Percentiles rank a stretch among this genome's conserved stretches.
These are phyloP conservation scores for Spinus olivaceus DNA, from an alignment of 2,797 vertebrate species.

Conservation along the genomic window DNA sequence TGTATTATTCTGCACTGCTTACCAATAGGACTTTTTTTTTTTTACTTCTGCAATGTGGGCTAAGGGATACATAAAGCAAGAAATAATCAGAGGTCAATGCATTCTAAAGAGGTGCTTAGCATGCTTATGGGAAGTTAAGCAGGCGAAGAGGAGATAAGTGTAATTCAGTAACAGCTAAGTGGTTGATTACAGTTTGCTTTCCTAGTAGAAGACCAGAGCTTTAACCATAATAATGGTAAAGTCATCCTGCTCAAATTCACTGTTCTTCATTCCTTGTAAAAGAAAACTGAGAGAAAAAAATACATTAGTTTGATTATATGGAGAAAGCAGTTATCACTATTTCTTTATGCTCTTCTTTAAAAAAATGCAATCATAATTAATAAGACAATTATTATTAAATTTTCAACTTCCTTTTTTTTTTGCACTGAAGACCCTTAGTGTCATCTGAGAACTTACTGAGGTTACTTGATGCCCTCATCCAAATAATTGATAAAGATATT, in stretches of 20 bases:
- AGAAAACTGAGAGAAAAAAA: not conserved
- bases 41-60: slow-evolving; percentile 32
- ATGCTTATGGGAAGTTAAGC: slow-evolving; percentile 56
- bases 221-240: not conserved
- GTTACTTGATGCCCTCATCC: not conserved
- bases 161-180: slow-evolving; percentile 41
- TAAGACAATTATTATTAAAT: not conserved
- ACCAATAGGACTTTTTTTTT: not conserved
- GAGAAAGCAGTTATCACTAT: not conserved
- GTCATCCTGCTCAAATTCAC: not conserved
- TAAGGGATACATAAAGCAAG: slow-evolving; percentile 57
- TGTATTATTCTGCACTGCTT: not conserved
- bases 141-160: slow-evolving; percentile 4
- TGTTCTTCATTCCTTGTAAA: not conserved
- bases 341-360: not conserved
- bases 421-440: not conserved
- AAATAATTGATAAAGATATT: not conserved
- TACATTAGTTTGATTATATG: not conserved
- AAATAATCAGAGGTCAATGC: slow-evolving; percentile 56
- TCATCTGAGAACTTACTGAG: not conserved
- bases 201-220: not conserved
- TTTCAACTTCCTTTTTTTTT: not conserved
- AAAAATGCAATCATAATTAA: not conserved
- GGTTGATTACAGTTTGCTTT: slow-evolving; percentile 32
- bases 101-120: slow-evolving; percentile 52